Conservation (phyloP, 1,140 invertebrate genomes). For the Aricia agestis region DNA sequence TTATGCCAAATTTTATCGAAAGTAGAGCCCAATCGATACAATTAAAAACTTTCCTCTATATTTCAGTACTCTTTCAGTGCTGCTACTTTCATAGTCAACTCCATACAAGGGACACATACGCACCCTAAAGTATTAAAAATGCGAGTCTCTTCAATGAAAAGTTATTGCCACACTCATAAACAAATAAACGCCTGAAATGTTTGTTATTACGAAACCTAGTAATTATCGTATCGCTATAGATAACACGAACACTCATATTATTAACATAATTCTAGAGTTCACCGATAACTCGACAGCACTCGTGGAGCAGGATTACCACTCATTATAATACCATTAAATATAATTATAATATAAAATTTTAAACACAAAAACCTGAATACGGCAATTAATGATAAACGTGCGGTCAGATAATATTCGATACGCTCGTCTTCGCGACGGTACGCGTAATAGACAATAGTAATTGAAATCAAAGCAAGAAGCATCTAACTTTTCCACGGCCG, state of each 20-base stretch:
- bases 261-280: neutral
- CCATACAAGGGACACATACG: too few species aligned
- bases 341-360: neutral
- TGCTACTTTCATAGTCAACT: too few species aligned
- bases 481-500: constrained; percentile 14
- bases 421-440: neutral
- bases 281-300: neutral
- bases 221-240: neutral
- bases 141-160: neutral
- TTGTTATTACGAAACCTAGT: neutral
- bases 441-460: constrained; percentile 12
- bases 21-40: too few species aligned
- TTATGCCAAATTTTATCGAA: too few species aligned
- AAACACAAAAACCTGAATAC: neutral
- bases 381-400: neutral
- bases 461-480: constrained; percentile 25
- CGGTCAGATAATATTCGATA: neutral
- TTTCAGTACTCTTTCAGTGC: too few species aligned
- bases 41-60: too few species aligned
- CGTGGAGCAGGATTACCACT: neutral
- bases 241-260: neutral
- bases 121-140: too few species aligned
- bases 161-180: neutral
- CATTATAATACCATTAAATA: neutral
- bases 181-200: neutral